Evolutionary conservation across 1,140 invertebrate genomes (phyloP), one percentile per base, ranked within the genome.

Genomic region (Bombus sylvicola): DNA sequence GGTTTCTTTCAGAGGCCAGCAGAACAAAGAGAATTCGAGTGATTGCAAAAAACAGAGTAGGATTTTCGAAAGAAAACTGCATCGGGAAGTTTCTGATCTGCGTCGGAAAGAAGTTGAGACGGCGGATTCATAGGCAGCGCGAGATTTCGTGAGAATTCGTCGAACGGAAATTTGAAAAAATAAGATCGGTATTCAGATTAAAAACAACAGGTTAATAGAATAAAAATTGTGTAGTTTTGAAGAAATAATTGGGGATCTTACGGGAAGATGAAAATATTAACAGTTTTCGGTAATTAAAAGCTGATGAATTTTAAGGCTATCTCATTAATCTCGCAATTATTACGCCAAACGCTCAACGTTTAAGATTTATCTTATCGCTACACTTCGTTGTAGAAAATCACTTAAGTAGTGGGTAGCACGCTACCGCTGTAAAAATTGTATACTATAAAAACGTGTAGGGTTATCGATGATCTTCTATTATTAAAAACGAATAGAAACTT

Each of bases 11-110:
- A 72, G 18, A 34, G 15, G 6, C 13, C n/a, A 2, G 0, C 8
- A 28, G 59, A 80, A 80, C 76, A 80, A 83, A 43, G 59, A 62
- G 22, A 53, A 59, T 22, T 78, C 69, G 39, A 25, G 18, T 34
- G 22, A 31, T 25, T 34, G 47, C 13, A n/a, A 62, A 47, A n/a
- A 73, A 81, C 18, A 34, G 2, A 62, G 10, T 3, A 34, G n/a
- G 68, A 57, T 73, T 57, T 57, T 39, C 13, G 8, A n/a, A 25
- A 37, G 34, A 34, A 31, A 59, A 66, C 15, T 18, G 64, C 15
- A 34, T 18, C 6, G 64, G 0, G 15, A 9, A 34, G 18, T 37
- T 18, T 34, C 10, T 12, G 68, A 28, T 71, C 15, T 3, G 6
- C 8, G 64, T 22, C 2, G 64, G 18, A 15, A 28, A 39, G 22